Base-by-base conservation (phyloP, 2,797 vertebrate species). In the Lagocephalus sceleratus region DNA sequence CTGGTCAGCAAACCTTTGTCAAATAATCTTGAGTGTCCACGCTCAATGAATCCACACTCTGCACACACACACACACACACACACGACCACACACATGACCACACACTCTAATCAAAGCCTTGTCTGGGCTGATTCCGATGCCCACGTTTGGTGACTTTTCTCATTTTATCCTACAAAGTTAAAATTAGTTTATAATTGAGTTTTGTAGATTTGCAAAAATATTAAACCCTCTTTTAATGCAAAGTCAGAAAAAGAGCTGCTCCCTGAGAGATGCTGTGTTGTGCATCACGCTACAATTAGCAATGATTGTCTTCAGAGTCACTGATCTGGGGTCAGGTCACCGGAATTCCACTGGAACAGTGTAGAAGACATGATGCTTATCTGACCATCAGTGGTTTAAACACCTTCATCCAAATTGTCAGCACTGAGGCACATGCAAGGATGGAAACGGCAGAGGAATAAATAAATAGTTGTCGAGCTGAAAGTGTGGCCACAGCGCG, bases 181-280 rank as follows among this genome's bases (percentile, higher is more conserved):
- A 32, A 79, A 79, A 52, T 76, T 78, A 82, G 51, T 81, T 81
- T 76, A 80, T 89, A 89, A 66, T 72, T 22, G 20, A 16, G 51
- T 25, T 70, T 76, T 60, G 72, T 83, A 75, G 83, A 85, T 84
- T 85, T 80, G 70, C 69, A 88, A 88, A 88, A 90, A 85, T 87
- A 88, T 89, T 76, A 70, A 87, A 88, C 86, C 82, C 86, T 91
- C 82, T 86, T 89, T 85, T 87, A 73, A 83, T 86, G 83, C 73
- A 88, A 87, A 89, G 82, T 83, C 82, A 88, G 74, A 88, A 90
- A 88, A 91, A 92, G 81, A 90, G 90, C 92, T 92, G 87, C 91
- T 99, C 96, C 97, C 97, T 98, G 97, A 99, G 97, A 90, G 91
- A 91, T 91, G 93, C 92, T 91, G 89, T 87, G 90, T 91, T 92